These are phyloP conservation scores for Paralichthys olivaceus DNA, from an alignment of 2,113 vertebrate species.

Conservation along the genomic window DNA sequence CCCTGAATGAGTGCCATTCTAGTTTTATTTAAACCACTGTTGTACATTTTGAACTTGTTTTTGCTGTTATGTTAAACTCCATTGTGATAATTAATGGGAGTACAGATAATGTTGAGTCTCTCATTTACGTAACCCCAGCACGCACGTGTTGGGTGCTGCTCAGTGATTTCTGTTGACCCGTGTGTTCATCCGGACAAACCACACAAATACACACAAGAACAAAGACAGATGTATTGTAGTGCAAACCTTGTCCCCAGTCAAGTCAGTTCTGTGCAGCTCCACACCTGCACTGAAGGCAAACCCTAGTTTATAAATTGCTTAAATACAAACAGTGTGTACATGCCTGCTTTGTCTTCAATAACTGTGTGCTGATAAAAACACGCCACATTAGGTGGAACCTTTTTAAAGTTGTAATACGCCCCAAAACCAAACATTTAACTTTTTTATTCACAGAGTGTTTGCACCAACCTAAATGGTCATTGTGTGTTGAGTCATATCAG, in stretches of 20 bases:
- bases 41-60: too few relatives aligned
- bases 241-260: background rate
- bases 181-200: too few relatives aligned
- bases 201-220: too few relatives aligned
- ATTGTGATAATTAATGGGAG: too few relatives aligned
- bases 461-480: conserved; percentile 16
- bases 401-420: conserved; percentile 58
- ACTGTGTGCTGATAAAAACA: conserved; percentile 43
- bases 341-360: conserved; percentile 23
- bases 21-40: too few relatives aligned
- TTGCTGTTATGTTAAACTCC: too few relatives aligned
- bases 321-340: conserved; percentile 40
- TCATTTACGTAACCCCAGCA: background rate
- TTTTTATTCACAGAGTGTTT: conserved; percentile 40
- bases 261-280: conserved; percentile 1
- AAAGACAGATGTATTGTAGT: background rate
- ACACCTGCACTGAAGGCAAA: conserved; percentile 36
- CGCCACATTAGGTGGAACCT: conserved; percentile 17
- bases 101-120: too few relatives aligned
- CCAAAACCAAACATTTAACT: conserved; percentile 73
- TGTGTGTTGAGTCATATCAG: conserved; percentile 33
- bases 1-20: too few relatives aligned
- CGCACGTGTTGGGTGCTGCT: background rate
- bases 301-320: conserved; percentile 21
- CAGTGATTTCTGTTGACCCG: background rate